Percentiles rank a stretch among this genome's conserved stretches.
Conservation (phyloP, 2,113 vertebrate genomes). For the Rhombomys opimus region DNA sequence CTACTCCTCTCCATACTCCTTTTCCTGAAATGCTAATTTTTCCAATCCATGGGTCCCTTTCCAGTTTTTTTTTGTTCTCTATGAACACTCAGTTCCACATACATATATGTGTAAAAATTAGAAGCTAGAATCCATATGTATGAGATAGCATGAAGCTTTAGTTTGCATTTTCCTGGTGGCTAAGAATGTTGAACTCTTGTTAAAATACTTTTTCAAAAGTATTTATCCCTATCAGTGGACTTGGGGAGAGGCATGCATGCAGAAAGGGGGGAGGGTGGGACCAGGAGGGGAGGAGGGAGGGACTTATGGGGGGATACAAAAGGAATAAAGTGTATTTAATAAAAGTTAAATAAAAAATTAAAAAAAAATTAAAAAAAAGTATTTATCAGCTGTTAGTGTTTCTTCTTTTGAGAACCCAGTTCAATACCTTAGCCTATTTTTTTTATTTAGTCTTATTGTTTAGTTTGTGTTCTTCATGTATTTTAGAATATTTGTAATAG, state of each 20-base stretch:
- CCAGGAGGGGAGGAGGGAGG: too few species aligned
- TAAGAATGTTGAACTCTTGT: neutral
- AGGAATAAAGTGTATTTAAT: too few species aligned
- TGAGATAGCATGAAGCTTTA: neutral
- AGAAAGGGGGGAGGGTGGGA: too few species aligned
- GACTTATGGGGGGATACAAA: too few species aligned
- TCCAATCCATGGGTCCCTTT: neutral
- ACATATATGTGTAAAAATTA: neutral
- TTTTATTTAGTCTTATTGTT: neutral
- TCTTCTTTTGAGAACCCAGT: neutral
- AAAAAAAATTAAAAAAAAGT: too few species aligned
- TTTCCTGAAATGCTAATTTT: neutral
- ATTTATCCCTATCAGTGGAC: neutral
- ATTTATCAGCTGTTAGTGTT: neutral
- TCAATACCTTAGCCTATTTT: neutral
- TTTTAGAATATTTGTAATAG: neutral
- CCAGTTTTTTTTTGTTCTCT: neutral
- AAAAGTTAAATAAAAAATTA: too few species aligned
- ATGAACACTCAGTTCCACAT: neutral
- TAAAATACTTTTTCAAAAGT: neutral
- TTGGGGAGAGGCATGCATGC: too few species aligned
- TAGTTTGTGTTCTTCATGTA: neutral
- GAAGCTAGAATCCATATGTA: neutral
- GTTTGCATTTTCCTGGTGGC: neutral
- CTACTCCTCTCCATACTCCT: neutral